phyloP scores from a whole-genome alignment of 1,140 invertebrate species.

The Sarcophaga peregrina region DNA sequence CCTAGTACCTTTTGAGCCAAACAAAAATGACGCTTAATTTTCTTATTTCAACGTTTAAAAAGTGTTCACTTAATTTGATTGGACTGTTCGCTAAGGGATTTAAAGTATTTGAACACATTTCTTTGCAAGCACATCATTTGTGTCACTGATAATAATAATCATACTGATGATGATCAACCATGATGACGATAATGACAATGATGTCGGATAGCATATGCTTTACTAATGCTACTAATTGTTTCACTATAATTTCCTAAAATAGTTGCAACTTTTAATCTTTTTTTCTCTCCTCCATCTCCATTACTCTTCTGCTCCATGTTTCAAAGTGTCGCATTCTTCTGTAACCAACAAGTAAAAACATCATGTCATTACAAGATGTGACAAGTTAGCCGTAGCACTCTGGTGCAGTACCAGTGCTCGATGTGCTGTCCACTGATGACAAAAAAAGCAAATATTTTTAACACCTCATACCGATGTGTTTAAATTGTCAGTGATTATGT shows the following conservation, averaged over 20 bases:
- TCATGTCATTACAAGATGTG: constrained; percentile 16
- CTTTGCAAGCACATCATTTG: background rate
- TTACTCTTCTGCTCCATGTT: background rate
- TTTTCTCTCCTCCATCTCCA: background rate
- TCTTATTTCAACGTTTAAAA: too few relatives aligned
- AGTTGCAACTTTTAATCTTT: background rate
- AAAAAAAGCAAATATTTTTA: background rate
- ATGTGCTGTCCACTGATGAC: too few relatives aligned
- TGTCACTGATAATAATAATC: too few relatives aligned
- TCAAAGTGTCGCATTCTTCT: background rate
- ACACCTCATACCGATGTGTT: constrained; percentile 20
- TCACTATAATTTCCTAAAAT: constrained; percentile 19
- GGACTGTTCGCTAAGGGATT: background rate
- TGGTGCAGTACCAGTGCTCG: background rate
- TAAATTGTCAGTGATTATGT: constrained; percentile 20
- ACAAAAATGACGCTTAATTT: too few relatives aligned
- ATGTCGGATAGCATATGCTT: background rate
- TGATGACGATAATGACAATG: background rate
- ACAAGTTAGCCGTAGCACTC: background rate
- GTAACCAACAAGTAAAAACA: constrained; percentile 14
- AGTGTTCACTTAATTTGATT: too few relatives aligned
- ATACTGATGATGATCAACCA: background rate
- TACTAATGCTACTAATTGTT: constrained; percentile 20
- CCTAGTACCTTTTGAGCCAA: too few relatives aligned
- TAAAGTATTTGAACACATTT: background rate